Evolutionary conservation across 1,140 invertebrate species (phyloP).

Genomic region (Hestina assimilis): DNA sequence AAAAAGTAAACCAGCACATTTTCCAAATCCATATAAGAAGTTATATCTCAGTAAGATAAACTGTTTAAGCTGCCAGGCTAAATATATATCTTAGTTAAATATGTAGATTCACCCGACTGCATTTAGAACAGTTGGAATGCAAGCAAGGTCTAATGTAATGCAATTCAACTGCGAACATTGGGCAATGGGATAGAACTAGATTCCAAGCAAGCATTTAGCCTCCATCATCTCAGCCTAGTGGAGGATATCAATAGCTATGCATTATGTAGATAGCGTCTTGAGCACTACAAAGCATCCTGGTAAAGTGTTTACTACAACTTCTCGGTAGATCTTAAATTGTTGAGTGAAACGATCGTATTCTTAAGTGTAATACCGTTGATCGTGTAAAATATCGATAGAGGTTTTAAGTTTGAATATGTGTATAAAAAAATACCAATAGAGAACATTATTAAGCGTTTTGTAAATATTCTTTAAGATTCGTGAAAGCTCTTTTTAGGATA

Average conservation of each 20-base stretch:
- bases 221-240: conserved; percentile 31
- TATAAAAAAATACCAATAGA: no score
- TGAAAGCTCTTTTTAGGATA: no score
- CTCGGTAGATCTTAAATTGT: no score
- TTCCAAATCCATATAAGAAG: background rate
- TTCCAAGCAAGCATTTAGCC: conserved; percentile 61
- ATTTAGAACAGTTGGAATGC: conserved; percentile 52
- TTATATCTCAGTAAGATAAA: background rate
- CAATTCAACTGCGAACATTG: conserved; percentile 54
- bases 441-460: no score
- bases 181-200: conserved; percentile 54
- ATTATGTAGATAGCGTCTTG: background rate
- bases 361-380: no score
- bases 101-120: conserved; percentile 32
- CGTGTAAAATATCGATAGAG: no score
- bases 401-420: no score
- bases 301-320: background rate
- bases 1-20: background rate
- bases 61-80: background rate
- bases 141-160: conserved; percentile 64
- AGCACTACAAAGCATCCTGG: background rate
- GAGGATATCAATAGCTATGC: conserved; percentile 31
- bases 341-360: no score
- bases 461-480: no score
- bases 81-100: conserved; percentile 26